Evolutionary conservation across 2,113 vertebrate species (phyloP).

Genomic region (Pseudopodoces humilis): DNA sequence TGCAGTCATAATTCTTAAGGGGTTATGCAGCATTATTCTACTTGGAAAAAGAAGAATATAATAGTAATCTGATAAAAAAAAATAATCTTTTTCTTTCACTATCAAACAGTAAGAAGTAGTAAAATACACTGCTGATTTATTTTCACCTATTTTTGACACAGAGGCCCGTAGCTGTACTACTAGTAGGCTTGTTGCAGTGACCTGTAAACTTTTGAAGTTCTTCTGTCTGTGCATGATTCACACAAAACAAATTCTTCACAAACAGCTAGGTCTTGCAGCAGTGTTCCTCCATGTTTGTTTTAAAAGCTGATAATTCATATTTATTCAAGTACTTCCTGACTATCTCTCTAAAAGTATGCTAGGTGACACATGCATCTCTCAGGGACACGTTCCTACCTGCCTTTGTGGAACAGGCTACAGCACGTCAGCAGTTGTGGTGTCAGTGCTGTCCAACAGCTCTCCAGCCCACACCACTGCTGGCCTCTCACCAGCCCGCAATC

Average conservation of each 20-base stretch:
- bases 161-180: rapidly evolving
- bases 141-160: not conserved
- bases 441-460: not conserved
- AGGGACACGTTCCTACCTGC: not conserved
- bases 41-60: not conserved
- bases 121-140: not conserved
- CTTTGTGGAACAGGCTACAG: not conserved
- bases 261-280: not conserved
- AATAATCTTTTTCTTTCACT: not conserved
- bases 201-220: not conserved
- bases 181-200: not conserved
- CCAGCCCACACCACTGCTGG: not conserved
- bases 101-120: not conserved
- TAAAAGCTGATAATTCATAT: not conserved
- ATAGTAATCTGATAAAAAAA: not conserved
- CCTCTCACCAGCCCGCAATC: not conserved
- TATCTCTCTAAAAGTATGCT: not conserved
- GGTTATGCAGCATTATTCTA: not conserved
- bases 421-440: rapidly evolving
- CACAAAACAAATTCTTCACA: not conserved
- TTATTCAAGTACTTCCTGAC: not conserved
- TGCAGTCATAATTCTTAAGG: not conserved
- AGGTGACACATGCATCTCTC: not conserved
- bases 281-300: not conserved
- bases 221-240: not conserved